phyloP scores from a whole-genome alignment of 2,797 vertebrate genomes.

The Sebastes aleutianus region DNA sequence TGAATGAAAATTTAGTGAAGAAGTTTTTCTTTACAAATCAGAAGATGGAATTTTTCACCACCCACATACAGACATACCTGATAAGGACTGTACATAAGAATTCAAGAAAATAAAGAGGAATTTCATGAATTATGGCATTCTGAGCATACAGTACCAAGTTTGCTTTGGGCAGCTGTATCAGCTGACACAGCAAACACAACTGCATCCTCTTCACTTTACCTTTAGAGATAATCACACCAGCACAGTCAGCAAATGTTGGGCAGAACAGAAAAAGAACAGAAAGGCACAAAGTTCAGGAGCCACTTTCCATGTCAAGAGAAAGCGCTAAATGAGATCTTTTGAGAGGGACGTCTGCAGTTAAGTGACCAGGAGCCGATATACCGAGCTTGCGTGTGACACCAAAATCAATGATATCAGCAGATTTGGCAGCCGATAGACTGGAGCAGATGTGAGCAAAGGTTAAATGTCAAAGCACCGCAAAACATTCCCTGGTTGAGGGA shows the following conservation, averaged over 20 bases:
- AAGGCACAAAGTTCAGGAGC: slow-evolving; percentile 6
- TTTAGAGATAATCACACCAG: slow-evolving; percentile 1
- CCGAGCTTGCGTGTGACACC: slow-evolving; percentile 4
- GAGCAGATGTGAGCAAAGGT: slow-evolving; percentile 69
- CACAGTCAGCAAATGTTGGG: slow-evolving; percentile 7
- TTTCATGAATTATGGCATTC: background rate
- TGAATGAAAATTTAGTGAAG: background rate
- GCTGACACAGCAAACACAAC: slow-evolving; percentile 26
- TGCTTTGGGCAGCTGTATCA: slow-evolving; percentile 3
- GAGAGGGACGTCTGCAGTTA: background rate
- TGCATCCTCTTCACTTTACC: slow-evolving; percentile 14
- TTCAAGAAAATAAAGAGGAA: background rate
- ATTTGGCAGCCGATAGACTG: slow-evolving; percentile 43
- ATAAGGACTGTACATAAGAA: background rate
- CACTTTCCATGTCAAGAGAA: background rate
- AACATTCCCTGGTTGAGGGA: slow-evolving; percentile 47
- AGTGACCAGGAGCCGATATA: slow-evolving; percentile 2
- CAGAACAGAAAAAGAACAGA: background rate
- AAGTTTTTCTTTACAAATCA: background rate
- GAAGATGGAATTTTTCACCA: background rate
- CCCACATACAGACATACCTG: background rate
- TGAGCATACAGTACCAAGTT: background rate
- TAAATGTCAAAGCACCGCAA: slow-evolving; percentile 58
- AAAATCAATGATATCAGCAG: slow-evolving; percentile 63
- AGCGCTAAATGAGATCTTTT: slow-evolving; percentile 4